These are phyloP conservation scores for Zapornia atra DNA, from an alignment of 2,113 vertebrate genomes.

Conservation along the genomic window DNA sequence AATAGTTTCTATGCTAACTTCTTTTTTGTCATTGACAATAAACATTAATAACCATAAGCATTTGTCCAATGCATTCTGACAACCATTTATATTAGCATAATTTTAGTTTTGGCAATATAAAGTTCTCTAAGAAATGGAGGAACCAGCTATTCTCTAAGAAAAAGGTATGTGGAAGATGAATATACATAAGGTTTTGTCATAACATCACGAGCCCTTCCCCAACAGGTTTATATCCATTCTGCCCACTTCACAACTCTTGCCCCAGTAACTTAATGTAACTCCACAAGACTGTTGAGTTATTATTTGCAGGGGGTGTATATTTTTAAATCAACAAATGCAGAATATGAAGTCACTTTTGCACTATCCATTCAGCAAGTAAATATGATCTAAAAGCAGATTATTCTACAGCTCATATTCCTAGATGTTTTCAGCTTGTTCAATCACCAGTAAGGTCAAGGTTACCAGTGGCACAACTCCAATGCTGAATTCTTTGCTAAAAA, in stretches of 20 bases:
- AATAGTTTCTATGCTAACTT: not conserved
- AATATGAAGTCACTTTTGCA: not conserved
- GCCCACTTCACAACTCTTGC: not conserved
- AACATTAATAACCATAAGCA: not conserved
- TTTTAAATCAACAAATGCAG: not conserved
- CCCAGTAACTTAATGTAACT: not conserved
- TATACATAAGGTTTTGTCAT: not conserved
- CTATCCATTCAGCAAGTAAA: not conserved
- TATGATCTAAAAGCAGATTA: not conserved
- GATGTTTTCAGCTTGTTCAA: not conserved
- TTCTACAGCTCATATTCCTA: not conserved
- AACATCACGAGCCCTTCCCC: not conserved
- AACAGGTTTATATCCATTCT: not conserved
- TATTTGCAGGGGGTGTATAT: not conserved
- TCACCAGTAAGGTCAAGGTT: not conserved
- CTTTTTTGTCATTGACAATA: not conserved
- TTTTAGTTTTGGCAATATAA: not conserved
- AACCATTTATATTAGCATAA: constrained; percentile 25
- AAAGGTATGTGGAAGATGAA: not conserved
- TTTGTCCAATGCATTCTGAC: not conserved
- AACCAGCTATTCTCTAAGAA: not conserved
- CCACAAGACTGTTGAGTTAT: not conserved
- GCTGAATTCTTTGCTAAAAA: not conserved
- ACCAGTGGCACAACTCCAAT: not conserved
- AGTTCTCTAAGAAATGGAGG: not conserved